Base-by-base conservation (phyloP, 2,888 invertebrate species). In the Orchesella flavescens region DNA sequence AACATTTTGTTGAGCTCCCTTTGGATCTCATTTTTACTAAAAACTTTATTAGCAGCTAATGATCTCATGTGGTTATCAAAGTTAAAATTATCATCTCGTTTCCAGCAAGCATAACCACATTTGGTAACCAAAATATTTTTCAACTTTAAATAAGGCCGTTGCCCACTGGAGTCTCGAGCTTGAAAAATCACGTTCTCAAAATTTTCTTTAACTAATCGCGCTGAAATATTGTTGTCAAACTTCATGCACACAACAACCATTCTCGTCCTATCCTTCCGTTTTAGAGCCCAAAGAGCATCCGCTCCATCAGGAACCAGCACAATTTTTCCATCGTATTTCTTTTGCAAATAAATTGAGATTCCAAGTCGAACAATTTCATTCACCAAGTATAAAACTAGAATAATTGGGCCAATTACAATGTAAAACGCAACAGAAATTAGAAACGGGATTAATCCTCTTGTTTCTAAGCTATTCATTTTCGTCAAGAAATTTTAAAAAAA, bases 51-150 rank as follows among this genome's bases (percentile, higher is more conserved):
- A 1, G 5, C 19, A 4, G 34, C 7, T 2, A 34, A 2, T 4
- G 34, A 12, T 23, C 61, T 4, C 7, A 61, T 9, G n/a, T 61
- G 61, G 15, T 61, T 61, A 9, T 7, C 23, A 5, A 15, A 2
- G n/a, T 21, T 15, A 21, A 61, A 61, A 5, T 19, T 7, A 5
- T 23, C 23, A 23, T 61, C 61, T n/a, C 24, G 21, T 23, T 61
- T 7, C 61, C 61, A 61, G n/a, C 61, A 61, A 15, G 61, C 21
- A 23, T 61, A 61, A 7, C 61, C 61, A 19, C 21, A 61, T 23
- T 61, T 61, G 9, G 4, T 15, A 7, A 12, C 21, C 21, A 61
- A 7, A 10, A 23, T 61, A 15, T 21, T 21, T 15, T 61, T 12
- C 10, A 61, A 10, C 21, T 61, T 61, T 7, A 9, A 19, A 23